These are phyloP conservation scores for Paradoxurus hermaphroditus DNA, from an alignment of 2,113 vertebrate species.

Conservation along the genomic window DNA sequence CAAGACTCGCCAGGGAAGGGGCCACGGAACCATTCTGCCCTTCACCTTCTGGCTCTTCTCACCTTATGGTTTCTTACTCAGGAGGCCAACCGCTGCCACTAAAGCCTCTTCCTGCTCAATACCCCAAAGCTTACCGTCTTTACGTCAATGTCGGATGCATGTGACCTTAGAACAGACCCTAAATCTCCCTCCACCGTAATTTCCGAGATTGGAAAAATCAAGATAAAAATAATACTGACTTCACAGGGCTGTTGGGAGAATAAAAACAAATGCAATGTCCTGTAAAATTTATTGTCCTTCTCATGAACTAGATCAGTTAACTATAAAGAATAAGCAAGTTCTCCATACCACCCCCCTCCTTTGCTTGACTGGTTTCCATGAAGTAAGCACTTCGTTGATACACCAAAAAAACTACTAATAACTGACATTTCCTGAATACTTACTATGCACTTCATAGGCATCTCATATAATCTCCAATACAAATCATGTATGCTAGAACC, in stretches of 20 bases:
- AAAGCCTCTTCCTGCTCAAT: background rate
- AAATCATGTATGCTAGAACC: background rate
- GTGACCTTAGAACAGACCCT: background rate
- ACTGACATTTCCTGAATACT: background rate
- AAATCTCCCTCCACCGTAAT: background rate
- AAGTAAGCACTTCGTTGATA: background rate
- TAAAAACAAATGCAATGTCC: background rate
- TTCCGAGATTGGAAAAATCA: slow-evolving; percentile 25
- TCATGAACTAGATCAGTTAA: background rate
- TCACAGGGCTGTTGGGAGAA: background rate
- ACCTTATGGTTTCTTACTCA: background rate
- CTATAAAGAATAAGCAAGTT: background rate
- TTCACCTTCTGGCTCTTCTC: background rate
- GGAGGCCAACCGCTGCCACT: background rate
- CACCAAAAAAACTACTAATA: background rate
- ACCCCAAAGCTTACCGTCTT: background rate
- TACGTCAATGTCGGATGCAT: background rate
- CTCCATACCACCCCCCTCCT: background rate
- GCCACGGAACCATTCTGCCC: background rate
- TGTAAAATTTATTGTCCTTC: background rate
- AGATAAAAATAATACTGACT: slow-evolving; percentile 12
- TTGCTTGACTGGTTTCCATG: background rate
- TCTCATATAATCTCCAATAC: background rate
- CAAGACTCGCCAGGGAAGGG: background rate
- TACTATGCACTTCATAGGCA: background rate